phyloP scores from a whole-genome alignment of 1,140 invertebrate genomes.

The Zaprionus taronus region DNA sequence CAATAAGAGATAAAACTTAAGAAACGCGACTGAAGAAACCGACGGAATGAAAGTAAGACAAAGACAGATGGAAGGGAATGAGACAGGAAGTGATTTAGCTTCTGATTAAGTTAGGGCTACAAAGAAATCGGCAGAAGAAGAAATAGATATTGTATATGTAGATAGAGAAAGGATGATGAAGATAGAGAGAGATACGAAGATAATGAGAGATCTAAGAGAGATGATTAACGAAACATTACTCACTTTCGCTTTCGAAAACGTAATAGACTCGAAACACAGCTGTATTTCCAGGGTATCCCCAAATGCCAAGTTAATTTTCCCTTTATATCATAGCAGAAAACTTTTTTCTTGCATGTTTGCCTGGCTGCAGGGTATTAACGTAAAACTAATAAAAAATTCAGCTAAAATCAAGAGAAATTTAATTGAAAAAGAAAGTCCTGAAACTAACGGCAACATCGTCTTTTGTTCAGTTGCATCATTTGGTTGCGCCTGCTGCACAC shows the following conservation, averaged over 20 bases:
- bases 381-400: background rate
- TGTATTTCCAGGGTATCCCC: too few relatives aligned
- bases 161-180: background rate
- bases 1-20: background rate
- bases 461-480: constrained; percentile 36
- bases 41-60: background rate
- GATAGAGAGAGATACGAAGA: background rate
- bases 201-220: background rate
- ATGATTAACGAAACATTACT: background rate
- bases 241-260: too few relatives aligned
- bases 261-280: too few relatives aligned
- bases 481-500: constrained; percentile 34
- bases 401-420: constrained; percentile 1
- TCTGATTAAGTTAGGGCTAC: too few relatives aligned
- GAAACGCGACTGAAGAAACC: background rate
- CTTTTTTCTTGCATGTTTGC: background rate
- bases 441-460: constrained; percentile 22
- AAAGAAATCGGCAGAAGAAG: background rate
- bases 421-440: constrained; percentile 15
- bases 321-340: background rate
- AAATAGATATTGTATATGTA: background rate
- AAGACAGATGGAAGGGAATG: background rate
- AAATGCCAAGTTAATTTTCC: too few relatives aligned
- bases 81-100: too few relatives aligned
- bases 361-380: background rate